phyloP scores from a whole-genome alignment of 2,888 invertebrate genomes.

The Chymomyza fuscimana region DNA sequence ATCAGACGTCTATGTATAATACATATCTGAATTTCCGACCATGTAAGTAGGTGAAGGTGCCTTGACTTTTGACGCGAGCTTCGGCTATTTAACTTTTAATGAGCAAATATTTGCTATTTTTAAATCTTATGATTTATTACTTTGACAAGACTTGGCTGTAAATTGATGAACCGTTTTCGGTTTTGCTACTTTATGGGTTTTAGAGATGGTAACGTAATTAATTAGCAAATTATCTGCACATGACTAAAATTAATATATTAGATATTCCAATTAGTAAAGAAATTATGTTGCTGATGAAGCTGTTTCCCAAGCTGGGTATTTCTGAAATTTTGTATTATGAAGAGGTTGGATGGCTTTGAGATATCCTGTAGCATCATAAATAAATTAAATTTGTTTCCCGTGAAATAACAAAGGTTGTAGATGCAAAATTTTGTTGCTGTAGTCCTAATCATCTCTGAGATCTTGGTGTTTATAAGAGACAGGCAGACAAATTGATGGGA shows the following conservation, averaged over 20 bases:
- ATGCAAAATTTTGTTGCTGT: no score
- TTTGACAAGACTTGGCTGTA: not conserved
- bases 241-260: not conserved
- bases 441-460: no score
- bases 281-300: not conserved
- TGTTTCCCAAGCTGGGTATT: no score
- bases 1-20: not conserved
- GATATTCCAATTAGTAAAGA: not conserved
- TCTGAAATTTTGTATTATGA: no score
- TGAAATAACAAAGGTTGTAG: no score
- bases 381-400: no score
- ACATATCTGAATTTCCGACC: not conserved
- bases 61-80: constrained; percentile 1
- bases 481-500: no score
- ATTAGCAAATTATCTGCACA: not conserved
- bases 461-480: no score
- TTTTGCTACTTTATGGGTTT: not conserved
- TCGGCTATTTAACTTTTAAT: not conserved
- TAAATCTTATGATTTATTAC: not conserved
- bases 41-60: constrained; percentile 4
- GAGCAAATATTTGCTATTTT: not conserved
- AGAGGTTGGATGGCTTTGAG: no score
- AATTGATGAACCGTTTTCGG: not conserved
- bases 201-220: not conserved
- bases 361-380: no score